Base-by-base conservation (phyloP, 2,797 vertebrate genomes). In the Melanotaenia trifasciata region DNA sequence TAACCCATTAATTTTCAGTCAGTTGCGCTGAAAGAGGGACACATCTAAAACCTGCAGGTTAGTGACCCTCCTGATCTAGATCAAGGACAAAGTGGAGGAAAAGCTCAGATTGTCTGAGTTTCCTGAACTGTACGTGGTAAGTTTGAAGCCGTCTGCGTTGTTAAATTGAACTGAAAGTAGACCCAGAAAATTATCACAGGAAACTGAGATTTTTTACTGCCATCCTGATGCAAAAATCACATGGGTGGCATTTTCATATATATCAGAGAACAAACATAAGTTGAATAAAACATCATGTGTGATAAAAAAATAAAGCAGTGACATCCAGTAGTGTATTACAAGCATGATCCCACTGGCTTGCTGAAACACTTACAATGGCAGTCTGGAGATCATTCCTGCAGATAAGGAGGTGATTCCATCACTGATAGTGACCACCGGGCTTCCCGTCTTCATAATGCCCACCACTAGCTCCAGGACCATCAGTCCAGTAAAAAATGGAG, bases 381-480 rank as follows among this genome's bases (percentile, higher is more conserved):
- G 87, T 85, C 89, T 93, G 84, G 96, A 97, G 66, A 97, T 76
- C 84, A 99, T 93, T 5, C 97, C 96, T 5, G 96, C 91, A 22
- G 96, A 95, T 51, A 98, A 1, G 53, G 95, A 97, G 58, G 95
- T 95, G 80, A 98, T 78, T 70, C 93, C 93, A 78, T 97, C 96
- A 28, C 94, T 95, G 79, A 98, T 36, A 59, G 87, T 93, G 68
- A 91, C 82, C 1, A 92, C 58, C 1, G 88, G 66, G 12, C 89
- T 88, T 50, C 87, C 94, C 9, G 89, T 95, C 90, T 78, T 94
- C 85, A 95, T 59, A 89, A 94, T 90, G 57, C 94, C 96, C 86
- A 97, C 80, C 75, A 93, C 69, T 80, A 96, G 56, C 91, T 98
- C 96, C 87, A 98, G 88, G 12, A 94, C 36, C 76, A 98, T 92